Base-by-base conservation (phyloP, 2,113 vertebrate species). In the Haliaeetus leucogaster region DNA sequence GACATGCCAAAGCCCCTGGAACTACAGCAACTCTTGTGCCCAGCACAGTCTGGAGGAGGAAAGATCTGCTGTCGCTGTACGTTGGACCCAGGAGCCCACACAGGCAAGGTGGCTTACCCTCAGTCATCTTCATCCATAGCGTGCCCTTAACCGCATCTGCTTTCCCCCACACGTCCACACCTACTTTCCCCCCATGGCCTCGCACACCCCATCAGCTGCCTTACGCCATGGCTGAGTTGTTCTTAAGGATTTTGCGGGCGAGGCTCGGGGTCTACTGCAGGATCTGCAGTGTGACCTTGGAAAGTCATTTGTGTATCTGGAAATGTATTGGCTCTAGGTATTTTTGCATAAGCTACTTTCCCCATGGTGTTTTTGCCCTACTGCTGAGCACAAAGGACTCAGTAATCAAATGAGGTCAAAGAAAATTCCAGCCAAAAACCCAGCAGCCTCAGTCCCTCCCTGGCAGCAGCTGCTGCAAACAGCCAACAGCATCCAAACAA, bases 311-410 rank as follows among this genome's bases (percentile, higher is more conserved):
- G 58, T 79, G 68, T n/a, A 36, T 63, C 63, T 94, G 89, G 67
- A 97, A 95, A 77, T 6, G 22, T 20, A 17, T 19, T 6, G 10
- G 83, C 70, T 78, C 55, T 2, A 26, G 38, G 70, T 80, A 6
- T 19, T 97, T 96, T 93, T 96, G 90, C 92, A 87, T 95, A 71
- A 62, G 26, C 50, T 73, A 2, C 71, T 95, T 93, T 85, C 68
- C 90, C 92, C 62, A 52, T 26, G 92, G 78, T 77, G 66, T 80
- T 94, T 86, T 59, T 91, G 72, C 76, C 61, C 63, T 15, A 2
- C 67, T 1, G 2, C 47, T 43, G 56, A 76, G 67, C 55, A 74
- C 11, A 0, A 2, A 32, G 61, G 71, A 36, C 48, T 89, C 5
- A 0, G 72, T 80, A 83, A 87, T 63, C 86, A 94, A 93, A 94